Evolutionary conservation across 2,797 vertebrate species (phyloP), one percentile per base, ranked within the genome.

Genomic region (Acipenser oxyrinchus): DNA sequence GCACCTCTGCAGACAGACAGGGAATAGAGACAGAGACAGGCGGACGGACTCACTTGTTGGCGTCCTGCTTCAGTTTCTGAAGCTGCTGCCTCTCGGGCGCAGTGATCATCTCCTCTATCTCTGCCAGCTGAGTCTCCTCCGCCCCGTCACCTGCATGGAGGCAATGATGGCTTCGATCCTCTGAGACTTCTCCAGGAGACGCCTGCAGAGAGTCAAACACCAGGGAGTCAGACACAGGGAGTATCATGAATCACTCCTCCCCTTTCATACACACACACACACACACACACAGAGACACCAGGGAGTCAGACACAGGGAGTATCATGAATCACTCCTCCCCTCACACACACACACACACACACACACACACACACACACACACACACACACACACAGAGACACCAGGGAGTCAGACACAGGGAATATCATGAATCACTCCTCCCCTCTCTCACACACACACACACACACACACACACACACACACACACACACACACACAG

Each of bases 31-130:
- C 23, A 37, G 23, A 2, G 0, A 37, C 18, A 12, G 23, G 15
- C 11, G 2, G 55, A 13, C 2, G 11, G 10, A n/a, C 83, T 82
- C 74, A 97, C 95, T 94, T 97, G 87, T 96, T 97, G 64, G 95
- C 91, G 0, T 95, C 95, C 66, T 89, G 86, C 10, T 89, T 89
- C 51, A 98, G 85, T 6, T 77, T 83, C 55, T 95, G 92, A 55
- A 98, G 86, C 79, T 97, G 95, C 77, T 95, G 94, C 2, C 90
- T 91, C 60, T 98, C 95, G 0, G 94, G 85, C 18, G 88, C 90
- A 0, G 93, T 95, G 87, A 98, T 95, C 95, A 98, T 96, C 78
- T 98, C 95, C 84, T 97, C 94, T 6, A 98, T 93, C 80, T 98
- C 95, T 0, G 92, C 92, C 48, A 97, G 88, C 79, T 98, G 95